A percentile compares a stretch with the other conserved stretches of the same genome.
phyloP scores from a whole-genome alignment of 2,113 vertebrate species.

The Oryzias woworae region DNA sequence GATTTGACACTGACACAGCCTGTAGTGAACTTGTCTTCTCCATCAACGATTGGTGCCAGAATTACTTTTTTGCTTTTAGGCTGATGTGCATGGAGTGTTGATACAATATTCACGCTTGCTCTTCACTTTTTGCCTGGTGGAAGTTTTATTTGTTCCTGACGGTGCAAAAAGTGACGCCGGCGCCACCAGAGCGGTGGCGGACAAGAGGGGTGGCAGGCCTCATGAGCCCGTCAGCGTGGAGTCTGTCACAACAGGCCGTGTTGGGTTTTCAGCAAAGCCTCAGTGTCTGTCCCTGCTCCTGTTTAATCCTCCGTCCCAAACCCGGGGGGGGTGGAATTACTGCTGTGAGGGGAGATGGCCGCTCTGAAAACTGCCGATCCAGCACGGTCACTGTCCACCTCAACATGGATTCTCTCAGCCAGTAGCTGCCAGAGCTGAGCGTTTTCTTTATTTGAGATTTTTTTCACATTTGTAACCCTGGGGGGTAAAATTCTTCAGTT shows the following conservation, averaged over 20 bases:
- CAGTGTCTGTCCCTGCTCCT: conserved; percentile 62
- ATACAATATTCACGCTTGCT: too few species aligned
- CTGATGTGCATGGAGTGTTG: too few species aligned
- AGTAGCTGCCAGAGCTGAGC: conserved; percentile 2
- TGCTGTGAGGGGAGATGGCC: conserved; percentile 49
- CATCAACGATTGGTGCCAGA: too few species aligned
- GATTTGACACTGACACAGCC: too few species aligned
- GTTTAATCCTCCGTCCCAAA: conserved; percentile 64
- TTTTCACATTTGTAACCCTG: conserved; percentile 23
- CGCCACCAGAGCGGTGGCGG: conserved; percentile 5
- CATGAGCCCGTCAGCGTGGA: conserved; percentile 15
- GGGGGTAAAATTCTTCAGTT: conserved; percentile 50
- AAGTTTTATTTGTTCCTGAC: too few species aligned
- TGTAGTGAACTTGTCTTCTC: too few species aligned
- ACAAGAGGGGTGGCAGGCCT: conserved; percentile 33
- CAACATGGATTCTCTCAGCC: conserved; percentile 18
- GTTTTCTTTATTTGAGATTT: conserved; percentile 15
- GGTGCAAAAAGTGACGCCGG: too few species aligned
- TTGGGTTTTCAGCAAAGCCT: conserved; percentile 55
- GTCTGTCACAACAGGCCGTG: conserved; percentile 56
- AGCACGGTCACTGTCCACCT: conserved; percentile 66
- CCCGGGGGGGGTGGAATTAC: conserved; percentile 68
- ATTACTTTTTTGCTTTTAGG: too few species aligned
- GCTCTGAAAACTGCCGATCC: conserved; percentile 57
- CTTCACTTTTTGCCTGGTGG: too few species aligned